Percentiles rank a stretch among this genome's conserved stretches.
Evolutionary conservation across 2,113 vertebrate genomes (phyloP).

Genomic region (Hypomesus transpacificus): DNA sequence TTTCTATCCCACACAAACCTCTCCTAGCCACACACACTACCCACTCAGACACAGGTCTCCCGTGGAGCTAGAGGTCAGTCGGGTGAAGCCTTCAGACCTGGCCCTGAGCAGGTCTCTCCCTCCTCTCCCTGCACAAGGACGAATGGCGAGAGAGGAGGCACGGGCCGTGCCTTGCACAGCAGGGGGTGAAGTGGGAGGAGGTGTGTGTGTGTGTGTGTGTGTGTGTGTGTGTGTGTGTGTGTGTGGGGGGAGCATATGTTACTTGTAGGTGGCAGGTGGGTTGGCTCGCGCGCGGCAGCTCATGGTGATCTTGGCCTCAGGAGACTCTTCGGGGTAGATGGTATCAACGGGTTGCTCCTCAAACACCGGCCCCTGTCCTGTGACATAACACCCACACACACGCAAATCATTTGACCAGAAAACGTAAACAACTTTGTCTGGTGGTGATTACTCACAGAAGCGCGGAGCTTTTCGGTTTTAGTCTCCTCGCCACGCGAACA

Average conservation of each 20-base stretch:
- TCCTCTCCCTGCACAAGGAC: background rate
- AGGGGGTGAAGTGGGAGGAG: conserved; percentile 23
- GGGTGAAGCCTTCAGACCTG: conserved; percentile 1
- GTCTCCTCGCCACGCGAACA: too few relatives aligned
- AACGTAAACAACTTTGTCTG: conserved; percentile 16
- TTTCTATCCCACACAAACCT: background rate
- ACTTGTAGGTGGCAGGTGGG: conserved; percentile 91
- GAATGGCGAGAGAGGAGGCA: conserved; percentile 16
- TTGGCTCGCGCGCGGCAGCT: conserved; percentile 85
- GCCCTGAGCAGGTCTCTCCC: too few relatives aligned
- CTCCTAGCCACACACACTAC: background rate
- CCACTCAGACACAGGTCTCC: background rate
- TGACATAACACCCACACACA: conserved; percentile 77
- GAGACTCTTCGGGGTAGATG: conserved; percentile 94
- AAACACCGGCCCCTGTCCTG: conserved; percentile 91
- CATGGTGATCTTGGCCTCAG: conserved; percentile 89
- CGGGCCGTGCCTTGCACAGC: conserved; percentile 12
- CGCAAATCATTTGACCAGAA: conserved; percentile 23
- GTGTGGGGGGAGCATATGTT: conserved; percentile 60
- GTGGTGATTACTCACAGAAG: background rate
- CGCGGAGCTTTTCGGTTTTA: too few relatives aligned
- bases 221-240: background rate
- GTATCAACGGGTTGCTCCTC: conserved; percentile 94
- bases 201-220: background rate
- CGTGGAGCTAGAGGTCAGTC: background rate